Base-by-base conservation (phyloP, 2,888 invertebrate species). In the Ligdia adustata region DNA sequence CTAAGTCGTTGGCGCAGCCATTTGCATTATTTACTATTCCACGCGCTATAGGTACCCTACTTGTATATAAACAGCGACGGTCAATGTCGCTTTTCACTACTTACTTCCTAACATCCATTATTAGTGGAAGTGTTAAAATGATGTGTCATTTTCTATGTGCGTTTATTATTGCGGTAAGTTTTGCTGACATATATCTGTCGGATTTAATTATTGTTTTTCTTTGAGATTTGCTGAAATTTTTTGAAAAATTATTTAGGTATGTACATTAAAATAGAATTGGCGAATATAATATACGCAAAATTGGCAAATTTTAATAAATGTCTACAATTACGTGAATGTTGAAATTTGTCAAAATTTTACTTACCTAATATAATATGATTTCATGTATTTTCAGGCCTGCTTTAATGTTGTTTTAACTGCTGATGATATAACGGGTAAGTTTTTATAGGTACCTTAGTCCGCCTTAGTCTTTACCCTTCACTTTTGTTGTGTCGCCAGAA, bases 41-140 rank as follows among this genome's bases (percentile, higher is more conserved):
- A n/a, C n/a, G n/a, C n/a, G 13, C 32, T 9, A 40, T 20, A 33
- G 13, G 16, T 15, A 9, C 18, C 4, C 24, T 41, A 20, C 11
- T 20, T 18, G 50, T 65, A 66, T 66, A 65, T 64, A 66, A 64
- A 55, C 59, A 18, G 52, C 34, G 42, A 26, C 27, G 51, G 34
- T 52, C 56, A 45, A 22, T 33, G 37, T 24, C 46, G 28, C 33
- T 37, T 26, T 26, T 53, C 55, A 55, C 53, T 51, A 58, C 46
- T 55, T 57, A 56, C 51, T 60, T 28, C 29, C 45, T 45, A 6
- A n/a, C n/a, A 22, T 51, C 27, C 22, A 28, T 37, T 31, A 20
- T 6, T 31, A 37, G 24, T 22, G 33, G 7, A 22, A 38, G 22
- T 35, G 31, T 35, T 34, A 40, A 24, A 24, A 57, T 60, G 60